phyloP scores from a whole-genome alignment of 1,140 invertebrate species.

The Melitaea cinxia region DNA sequence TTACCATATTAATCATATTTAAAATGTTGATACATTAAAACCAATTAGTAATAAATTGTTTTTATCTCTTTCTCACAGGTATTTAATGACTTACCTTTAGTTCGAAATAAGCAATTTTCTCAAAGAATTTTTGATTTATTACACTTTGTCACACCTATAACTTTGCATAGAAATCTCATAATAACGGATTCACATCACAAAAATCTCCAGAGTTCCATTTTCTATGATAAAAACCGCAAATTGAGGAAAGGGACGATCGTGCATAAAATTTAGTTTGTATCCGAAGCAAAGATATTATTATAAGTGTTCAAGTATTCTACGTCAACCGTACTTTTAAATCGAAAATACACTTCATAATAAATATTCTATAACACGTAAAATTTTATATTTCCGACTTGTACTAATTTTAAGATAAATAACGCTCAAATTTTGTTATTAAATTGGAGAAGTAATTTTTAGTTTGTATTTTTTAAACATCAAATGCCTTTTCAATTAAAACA shows the following conservation, averaged over 20 bases:
- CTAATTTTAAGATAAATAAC: too few relatives aligned
- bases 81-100: background rate
- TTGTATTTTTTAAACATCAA: too few relatives aligned
- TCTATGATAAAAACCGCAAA: background rate
- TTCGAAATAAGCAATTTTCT: background rate
- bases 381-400: too few relatives aligned
- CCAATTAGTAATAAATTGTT: background rate
- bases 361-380: too few relatives aligned
- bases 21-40: background rate
- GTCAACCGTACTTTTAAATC: too few relatives aligned
- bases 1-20: too few relatives aligned
- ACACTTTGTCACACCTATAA: constrained; percentile 9
- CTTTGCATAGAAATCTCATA: constrained; percentile 17
- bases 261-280: background rate
- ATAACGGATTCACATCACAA: background rate
- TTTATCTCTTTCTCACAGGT: background rate
- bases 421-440: too few relatives aligned
- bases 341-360: too few relatives aligned
- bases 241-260: background rate
- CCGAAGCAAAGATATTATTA: background rate
- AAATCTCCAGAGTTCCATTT: background rate
- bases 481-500: too few relatives aligned
- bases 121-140: constrained; percentile 18
- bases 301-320: too few relatives aligned
- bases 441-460: too few relatives aligned